These are phyloP conservation scores for Struthidea cinerea DNA, from an alignment of 2,113 vertebrate genomes.

Conservation along the genomic window DNA sequence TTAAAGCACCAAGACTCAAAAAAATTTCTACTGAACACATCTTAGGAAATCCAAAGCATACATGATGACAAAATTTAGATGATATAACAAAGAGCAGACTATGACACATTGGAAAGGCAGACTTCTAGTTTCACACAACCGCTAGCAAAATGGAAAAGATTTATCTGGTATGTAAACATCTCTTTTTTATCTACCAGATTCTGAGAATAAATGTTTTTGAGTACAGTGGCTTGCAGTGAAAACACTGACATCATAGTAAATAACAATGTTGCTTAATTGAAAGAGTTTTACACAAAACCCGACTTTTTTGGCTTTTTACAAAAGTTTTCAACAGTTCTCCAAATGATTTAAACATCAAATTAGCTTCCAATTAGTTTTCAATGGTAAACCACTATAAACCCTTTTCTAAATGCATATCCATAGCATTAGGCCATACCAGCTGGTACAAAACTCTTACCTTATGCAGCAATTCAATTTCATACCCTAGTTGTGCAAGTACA, in stretches of 20 bases:
- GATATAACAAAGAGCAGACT: not conserved
- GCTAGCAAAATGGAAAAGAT: not conserved
- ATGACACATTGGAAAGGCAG: not conserved
- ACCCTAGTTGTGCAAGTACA: slow-evolving; percentile 87
- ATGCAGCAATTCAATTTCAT: slow-evolving; percentile 85
- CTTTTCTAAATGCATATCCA: not conserved
- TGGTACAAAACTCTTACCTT: slow-evolving; percentile 73
- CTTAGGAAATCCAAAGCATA: not conserved
- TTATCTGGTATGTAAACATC: not conserved
- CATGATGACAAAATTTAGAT: not conserved
- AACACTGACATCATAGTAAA: not conserved
- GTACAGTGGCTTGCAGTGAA: not conserved
- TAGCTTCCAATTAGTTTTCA: not conserved
- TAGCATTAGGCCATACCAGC: slow-evolving; percentile 16
- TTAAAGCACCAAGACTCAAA: not conserved
- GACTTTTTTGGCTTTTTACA: not conserved
- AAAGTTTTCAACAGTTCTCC: not conserved
- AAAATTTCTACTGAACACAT: not conserved
- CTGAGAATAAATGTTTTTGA: not conserved
- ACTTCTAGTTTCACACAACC: not conserved
- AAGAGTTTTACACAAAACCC: not conserved
- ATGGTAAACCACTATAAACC: not conserved
- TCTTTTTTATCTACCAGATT: not conserved
- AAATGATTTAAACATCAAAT: not conserved
- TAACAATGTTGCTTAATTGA: not conserved